These are phyloP conservation scores for Chloroceryle aenea DNA, from an alignment of 2,113 vertebrate genomes.

Conservation along the genomic window DNA sequence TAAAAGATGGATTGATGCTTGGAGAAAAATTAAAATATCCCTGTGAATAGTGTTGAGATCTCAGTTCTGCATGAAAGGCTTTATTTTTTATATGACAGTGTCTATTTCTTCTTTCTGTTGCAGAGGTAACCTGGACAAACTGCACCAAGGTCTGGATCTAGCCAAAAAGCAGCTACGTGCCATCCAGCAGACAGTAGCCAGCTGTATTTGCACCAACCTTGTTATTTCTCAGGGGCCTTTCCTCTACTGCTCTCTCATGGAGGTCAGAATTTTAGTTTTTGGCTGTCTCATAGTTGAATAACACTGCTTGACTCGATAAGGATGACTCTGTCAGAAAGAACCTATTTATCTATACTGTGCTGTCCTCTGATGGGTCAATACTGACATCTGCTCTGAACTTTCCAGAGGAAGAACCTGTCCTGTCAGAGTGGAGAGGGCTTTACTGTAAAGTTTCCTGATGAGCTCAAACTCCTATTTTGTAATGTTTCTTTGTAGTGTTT, in stretches of 20 bases:
- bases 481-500: neutral
- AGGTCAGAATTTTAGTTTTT: constrained; percentile 76
- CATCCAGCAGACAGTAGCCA: constrained; percentile 93
- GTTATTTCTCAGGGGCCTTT: constrained; percentile 96
- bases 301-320: neutral
- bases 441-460: neutral
- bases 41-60: neutral
- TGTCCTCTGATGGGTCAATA: neutral
- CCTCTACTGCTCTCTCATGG: constrained; percentile 95
- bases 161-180: constrained; percentile 93
- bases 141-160: constrained; percentile 88
- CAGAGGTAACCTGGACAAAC: constrained; percentile 89
- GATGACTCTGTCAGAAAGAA: neutral
- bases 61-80: neutral
- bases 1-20: neutral
- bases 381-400: neutral
- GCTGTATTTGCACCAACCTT: constrained; percentile 96
- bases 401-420: neutral
- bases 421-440: neutral
- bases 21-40: neutral
- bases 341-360: neutral
- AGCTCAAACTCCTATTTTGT: neutral
- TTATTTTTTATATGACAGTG: neutral
- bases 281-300: neutral
- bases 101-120: neutral